Evolutionary conservation across 2,888 invertebrate species (phyloP).

Genomic region (Drosophila infuscata): DNA sequence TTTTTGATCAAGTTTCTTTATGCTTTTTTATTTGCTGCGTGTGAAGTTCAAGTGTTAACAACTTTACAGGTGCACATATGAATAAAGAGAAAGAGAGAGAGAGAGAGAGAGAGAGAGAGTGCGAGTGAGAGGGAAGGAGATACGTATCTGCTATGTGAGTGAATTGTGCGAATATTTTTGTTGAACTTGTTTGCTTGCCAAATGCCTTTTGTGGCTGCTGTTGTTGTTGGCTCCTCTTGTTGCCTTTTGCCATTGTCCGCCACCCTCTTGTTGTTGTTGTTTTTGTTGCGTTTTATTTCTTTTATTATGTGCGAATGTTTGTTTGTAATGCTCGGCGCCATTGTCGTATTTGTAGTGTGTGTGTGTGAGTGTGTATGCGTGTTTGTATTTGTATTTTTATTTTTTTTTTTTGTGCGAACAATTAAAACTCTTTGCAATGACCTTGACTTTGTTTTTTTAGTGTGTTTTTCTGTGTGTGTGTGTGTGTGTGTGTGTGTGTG

Average conservation of each 20-base stretch:
- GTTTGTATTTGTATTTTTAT: conserved; percentile 60
- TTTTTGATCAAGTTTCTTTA: not conserved
- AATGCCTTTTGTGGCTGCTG: conserved; percentile 52
- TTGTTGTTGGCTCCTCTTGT: conserved; percentile 56
- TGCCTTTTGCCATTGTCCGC: conserved; percentile 60
- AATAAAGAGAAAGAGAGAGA: conserved; percentile 16
- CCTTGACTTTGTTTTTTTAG: conserved; percentile 84
- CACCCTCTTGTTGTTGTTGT: conserved; percentile 49
- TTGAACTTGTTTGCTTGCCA: conserved; percentile 65
- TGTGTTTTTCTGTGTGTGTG: conserved; percentile 8
- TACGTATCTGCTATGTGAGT: conserved; percentile 32
- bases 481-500: conserved; percentile 46
- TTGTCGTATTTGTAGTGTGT: conserved; percentile 52
- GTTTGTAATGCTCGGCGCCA: conserved; percentile 74
- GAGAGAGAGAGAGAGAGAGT: conserved; percentile 2
- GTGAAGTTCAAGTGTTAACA: conserved; percentile 24
- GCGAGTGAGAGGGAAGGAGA: not conserved
- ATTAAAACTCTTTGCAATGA: conserved; percentile 85
- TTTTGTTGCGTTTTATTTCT: conserved; percentile 78
- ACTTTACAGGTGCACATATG: conserved; percentile 46
- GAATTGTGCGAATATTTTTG: conserved; percentile 63
- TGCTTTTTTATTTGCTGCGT: conserved; percentile 2
- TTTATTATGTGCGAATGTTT: conserved; percentile 80
- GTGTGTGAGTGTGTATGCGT: conserved; percentile 34
- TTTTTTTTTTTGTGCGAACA: conserved; percentile 80